A percentile compares a stretch with the other conserved stretches of the same genome.
Conservation (phyloP, 2,113 vertebrate genomes). For the Dasyurus viverrinus region DNA sequence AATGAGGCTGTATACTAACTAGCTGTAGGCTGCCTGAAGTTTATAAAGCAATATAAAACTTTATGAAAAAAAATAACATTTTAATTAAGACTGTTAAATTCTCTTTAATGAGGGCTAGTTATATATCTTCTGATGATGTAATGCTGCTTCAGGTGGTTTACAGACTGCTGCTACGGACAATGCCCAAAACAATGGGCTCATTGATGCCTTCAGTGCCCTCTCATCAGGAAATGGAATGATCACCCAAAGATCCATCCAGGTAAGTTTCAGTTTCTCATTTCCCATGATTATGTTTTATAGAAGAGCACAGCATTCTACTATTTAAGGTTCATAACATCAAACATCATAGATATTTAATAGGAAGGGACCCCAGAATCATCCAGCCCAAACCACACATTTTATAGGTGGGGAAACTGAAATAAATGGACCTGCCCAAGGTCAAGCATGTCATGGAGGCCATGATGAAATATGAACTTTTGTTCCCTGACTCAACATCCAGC, state of each 20-base stretch:
- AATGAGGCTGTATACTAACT: background rate
- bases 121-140: constrained; percentile 32
- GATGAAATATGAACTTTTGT: background rate
- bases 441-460: background rate
- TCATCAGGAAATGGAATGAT: constrained; percentile 72
- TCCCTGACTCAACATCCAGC: background rate
- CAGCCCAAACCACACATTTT: background rate
- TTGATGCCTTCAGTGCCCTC: constrained; percentile 83
- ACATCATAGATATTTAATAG: background rate
- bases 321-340: background rate
- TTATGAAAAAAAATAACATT: constrained; percentile 7
- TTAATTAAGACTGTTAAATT: background rate
- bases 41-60: constrained; percentile 4
- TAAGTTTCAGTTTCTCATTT: constrained; percentile 59
- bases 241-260: constrained; percentile 81
- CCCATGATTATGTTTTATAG: background rate
- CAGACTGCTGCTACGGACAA: constrained; percentile 74
- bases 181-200: constrained; percentile 77
- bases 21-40: background rate
- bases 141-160: constrained; percentile 78
- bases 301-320: background rate
- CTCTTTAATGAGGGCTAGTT: constrained; percentile 23
- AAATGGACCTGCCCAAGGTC: background rate
- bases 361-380: background rate
- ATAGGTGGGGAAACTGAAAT: background rate